Base-by-base conservation (phyloP, 2,888 invertebrate species). In the Volucella inanis region DNA sequence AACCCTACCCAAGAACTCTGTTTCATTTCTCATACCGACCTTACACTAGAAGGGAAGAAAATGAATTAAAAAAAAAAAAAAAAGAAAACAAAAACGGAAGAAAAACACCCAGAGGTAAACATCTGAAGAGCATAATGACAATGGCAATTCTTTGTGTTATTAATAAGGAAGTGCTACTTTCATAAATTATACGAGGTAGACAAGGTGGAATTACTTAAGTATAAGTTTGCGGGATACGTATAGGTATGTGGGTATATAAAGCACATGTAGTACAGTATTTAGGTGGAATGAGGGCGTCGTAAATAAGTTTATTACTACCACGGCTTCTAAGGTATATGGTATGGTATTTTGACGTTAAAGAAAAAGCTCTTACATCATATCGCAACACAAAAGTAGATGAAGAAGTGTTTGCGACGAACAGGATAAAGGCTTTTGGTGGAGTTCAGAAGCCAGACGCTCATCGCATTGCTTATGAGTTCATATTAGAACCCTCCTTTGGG, bases 141-240 rank as follows among this genome's bases (percentile, higher is more conserved):
- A 81, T 72, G 85, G 81, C 81, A 81, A 77, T 85, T 85, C 72
- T 68, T 77, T 68, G 81, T 81, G 85, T 72, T 85, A 81, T 85
- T 85, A 85, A 85, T 85, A 81, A 85, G 85, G 85, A 85, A 85
- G 81, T 85, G 85, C 85, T 85, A 72, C 85, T 81, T 81, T 62
- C 76, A 85, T 81, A 85, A 85, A 85, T 85, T 81, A 85, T 64
- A 65, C 62, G 22, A 70, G 76, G 45, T 59, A 62, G 64, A 52
- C 81, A 22, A 65, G 62, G 65, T 64, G 76, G 52, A 71, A 71
- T 70, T 76, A 57, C 57, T 76, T 70, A 52, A 67, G 59, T 49
- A 22, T 62, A 72, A 80, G 54, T 54, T 52, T 54, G n/a, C 31
- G 22, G 31, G 64, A 10, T 15, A 15, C 18, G 39, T 0, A 55